Evolutionary conservation across 2,113 vertebrate genomes (phyloP).

Genomic region (Hemiprocne comata): DNA sequence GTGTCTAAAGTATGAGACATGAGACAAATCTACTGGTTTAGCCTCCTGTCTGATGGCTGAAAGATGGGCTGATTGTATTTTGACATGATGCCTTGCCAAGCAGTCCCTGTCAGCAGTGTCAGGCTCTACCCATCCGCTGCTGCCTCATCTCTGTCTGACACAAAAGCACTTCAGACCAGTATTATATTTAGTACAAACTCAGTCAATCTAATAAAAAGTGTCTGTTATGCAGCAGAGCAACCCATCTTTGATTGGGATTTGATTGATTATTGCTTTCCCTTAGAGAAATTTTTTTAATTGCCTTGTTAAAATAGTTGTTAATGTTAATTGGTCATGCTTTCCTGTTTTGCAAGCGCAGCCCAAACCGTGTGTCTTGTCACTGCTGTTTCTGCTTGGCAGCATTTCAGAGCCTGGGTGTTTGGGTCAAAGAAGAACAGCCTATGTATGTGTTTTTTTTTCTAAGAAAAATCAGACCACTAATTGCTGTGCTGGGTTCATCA

Average conservation of each 20-base stretch:
- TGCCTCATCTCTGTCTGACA: background rate
- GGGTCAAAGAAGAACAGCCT: background rate
- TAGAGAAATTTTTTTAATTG: background rate
- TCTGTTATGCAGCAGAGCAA: background rate
- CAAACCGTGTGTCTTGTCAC: background rate
- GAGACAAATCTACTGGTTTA: too few species aligned
- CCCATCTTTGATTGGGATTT: background rate
- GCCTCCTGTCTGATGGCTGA: fast-evolving
- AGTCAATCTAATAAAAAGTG: too few species aligned
- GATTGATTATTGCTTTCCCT: background rate
- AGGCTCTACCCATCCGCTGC: background rate
- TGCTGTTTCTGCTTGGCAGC: background rate
- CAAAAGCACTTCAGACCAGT: background rate
- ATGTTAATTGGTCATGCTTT: background rate
- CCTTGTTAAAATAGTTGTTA: background rate
- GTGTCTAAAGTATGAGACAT: background rate
- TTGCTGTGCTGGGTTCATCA: background rate
- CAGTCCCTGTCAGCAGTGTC: background rate
- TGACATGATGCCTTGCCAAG: background rate
- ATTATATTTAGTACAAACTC: background rate
- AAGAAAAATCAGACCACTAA: background rate
- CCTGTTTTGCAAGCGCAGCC: background rate
- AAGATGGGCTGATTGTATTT: too few species aligned
- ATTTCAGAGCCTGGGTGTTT: background rate
- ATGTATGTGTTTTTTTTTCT: background rate